Evolutionary conservation across 2,888 invertebrate genomes (phyloP), one percentile per base, ranked within the genome.

Genomic region (Elmis aenea): DNA sequence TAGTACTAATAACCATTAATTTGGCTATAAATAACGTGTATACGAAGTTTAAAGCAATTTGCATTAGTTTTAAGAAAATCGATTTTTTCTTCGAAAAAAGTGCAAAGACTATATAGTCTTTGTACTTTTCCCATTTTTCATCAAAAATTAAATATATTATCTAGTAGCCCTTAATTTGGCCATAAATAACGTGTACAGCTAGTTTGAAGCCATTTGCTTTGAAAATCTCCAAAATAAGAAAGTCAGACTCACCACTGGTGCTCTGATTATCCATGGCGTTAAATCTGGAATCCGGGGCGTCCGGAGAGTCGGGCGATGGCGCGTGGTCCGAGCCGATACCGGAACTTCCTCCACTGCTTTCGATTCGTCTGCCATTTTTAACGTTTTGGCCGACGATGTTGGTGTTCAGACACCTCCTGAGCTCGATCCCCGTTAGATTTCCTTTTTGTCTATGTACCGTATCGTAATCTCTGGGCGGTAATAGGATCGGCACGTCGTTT

Each of bases 381-480:
- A 53, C 60, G 48, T 71, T 73, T 36, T 72, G 71, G 11, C 77
- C 76, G 6, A 77, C 77, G 20, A 84, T 83, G 52, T 78, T 82
- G 57, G 81, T 76, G 58, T 83, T 85, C 28, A 83, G 68, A 57
- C 84, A 84, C 18, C 84, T 70, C 27, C 82, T 66, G 44, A 77
- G 64, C 57, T 85, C 84, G 52, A 83, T 83, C 14, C 81, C 82
- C n/a, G 79, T 76, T 28, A 86, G 65, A 60, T 86, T 85, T 4
- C 87, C 87, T 43, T 83, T 66, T 42, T 76, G 82, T 33, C 87
- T 76, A 61, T 88, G 87, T 2, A 91, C 85, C 1, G 93, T 93
- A 67, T 95, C 94, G 71, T 95, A 95, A 67, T 95, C 95, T 14
- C 91, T 76, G 0, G 95, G 94, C 0, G 95, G 95, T 42, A 95